phyloP scores from a whole-genome alignment of 2,888 invertebrate species.

The Rhagium mordax region DNA sequence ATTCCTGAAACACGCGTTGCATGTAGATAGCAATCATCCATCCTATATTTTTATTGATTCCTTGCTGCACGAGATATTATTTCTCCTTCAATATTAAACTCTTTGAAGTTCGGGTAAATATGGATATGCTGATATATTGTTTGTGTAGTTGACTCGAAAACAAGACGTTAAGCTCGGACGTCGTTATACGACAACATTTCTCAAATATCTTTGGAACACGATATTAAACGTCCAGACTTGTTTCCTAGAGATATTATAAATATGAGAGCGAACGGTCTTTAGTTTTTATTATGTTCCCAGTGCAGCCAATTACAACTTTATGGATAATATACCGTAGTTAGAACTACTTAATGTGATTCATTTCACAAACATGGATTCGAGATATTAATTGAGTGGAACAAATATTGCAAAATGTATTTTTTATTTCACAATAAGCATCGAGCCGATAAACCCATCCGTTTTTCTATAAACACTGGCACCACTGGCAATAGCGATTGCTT shows the following conservation, averaged over 20 bases:
- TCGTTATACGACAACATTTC: slow-evolving; percentile 44
- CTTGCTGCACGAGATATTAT: slow-evolving; percentile 23
- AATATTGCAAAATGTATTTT: no score
- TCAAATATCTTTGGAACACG: slow-evolving; percentile 28
- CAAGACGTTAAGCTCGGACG: slow-evolving; percentile 40
- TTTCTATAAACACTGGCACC: no score
- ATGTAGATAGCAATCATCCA: slow-evolving; percentile 29
- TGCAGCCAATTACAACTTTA: background rate
- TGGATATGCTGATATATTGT: slow-evolving; percentile 18
- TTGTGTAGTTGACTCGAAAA: slow-evolving; percentile 25
- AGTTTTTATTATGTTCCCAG: background rate
- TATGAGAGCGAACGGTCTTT: background rate
- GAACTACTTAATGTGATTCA: no score
- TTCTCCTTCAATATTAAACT: slow-evolving; percentile 31
- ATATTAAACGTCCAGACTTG: slow-evolving; percentile 15
- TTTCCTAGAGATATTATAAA: slow-evolving; percentile 3
- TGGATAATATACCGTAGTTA: no score
- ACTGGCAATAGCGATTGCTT: no score
- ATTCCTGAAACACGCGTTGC: slow-evolving; percentile 55
- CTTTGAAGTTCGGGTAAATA: slow-evolving; percentile 36
- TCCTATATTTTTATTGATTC: slow-evolving; percentile 32
- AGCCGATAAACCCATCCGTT: no score
- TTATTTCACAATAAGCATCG: no score
- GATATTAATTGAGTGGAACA: no score
- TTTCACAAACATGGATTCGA: no score